Evolutionary conservation across 2,113 vertebrate genomes (phyloP).

Genomic region (Cercopithecus mona): DNA sequence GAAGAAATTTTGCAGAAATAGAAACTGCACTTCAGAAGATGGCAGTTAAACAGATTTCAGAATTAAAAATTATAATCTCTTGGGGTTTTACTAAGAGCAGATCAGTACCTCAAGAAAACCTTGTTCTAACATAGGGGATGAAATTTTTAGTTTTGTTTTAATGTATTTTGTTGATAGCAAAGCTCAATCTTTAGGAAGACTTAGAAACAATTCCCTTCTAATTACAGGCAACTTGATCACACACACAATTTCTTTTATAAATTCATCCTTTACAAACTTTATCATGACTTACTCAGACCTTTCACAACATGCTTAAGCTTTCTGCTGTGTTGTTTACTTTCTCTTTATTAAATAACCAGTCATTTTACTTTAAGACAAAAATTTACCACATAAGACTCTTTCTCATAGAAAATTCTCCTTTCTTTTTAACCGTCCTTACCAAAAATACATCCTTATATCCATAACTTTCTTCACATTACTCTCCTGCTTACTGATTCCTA

Average conservation of each 20-base stretch:
- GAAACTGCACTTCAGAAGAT: neutral
- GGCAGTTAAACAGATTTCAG: neutral
- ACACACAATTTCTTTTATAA: neutral
- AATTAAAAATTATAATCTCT: neutral
- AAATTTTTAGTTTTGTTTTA: neutral
- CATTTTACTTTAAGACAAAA: neutral
- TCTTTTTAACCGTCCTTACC: neutral
- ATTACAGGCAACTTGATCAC: neutral
- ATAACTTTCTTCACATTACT: neutral
- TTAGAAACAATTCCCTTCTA: neutral
- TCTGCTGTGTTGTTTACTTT: neutral
- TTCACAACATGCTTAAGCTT: neutral
- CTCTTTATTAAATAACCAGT: neutral
- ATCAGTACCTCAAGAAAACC: neutral
- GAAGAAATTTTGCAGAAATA: neutral
- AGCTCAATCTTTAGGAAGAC: neutral
- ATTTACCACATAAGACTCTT: neutral
- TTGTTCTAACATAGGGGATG: neutral
- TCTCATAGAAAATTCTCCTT: neutral
- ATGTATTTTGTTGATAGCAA: neutral
- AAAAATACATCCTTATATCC: neutral
- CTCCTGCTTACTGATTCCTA: neutral
- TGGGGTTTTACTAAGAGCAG: neutral
- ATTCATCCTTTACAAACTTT: neutral
- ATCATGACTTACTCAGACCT: neutral